Base-by-base conservation (phyloP, 2,888 invertebrate genomes). In the Aspidiotus rigidus region DNA sequence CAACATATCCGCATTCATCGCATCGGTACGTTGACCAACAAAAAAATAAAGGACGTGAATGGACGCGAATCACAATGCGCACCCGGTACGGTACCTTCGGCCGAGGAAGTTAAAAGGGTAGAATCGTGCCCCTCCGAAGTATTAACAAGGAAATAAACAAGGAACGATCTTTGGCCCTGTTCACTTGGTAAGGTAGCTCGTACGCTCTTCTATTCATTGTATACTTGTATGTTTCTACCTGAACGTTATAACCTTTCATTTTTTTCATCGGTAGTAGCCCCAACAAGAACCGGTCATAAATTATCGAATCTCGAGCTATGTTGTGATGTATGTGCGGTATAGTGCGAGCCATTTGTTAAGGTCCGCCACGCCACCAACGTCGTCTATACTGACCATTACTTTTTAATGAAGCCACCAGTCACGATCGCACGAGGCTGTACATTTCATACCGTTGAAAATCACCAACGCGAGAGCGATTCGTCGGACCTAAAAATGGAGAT, bases 111-210 rank as follows among this genome's bases (percentile, higher is more conserved):
- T 16, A 55, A 55, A 59, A 67, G 60, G 67, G 60, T 67, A 49
- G 59, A 44, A 59, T 49, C 67, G 67, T 67, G 67, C 67, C 67
- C 67, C 67, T 60, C 13, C 44, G 57, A 42, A 60, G 67, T 59
- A 67, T 67, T 67, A 67, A 67, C 67, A 67, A 67, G 67, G 67
- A 67, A 67, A 67, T 67, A 67, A 67, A 67, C 67, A 67, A 67
- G 42, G 59, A 42, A 67, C 67, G 59, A 60, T 67, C 60, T 60
- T 67, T 67, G 59, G 67, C 59, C 67, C 60, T 67, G 59, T 67
- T 64, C 49, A 49, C 28, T 28, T 28, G 28, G 28, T 28, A 28
- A 28, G 28, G 28, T 28, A 28, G 28, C 5, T 5, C 28, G 28
- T 49, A 11, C 49, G 11, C 49, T 49, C n/a, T 49, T 49, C n/a